phyloP scores from a whole-genome alignment of 1,140 invertebrate genomes.

The Rhopalosiphum maidis region DNA sequence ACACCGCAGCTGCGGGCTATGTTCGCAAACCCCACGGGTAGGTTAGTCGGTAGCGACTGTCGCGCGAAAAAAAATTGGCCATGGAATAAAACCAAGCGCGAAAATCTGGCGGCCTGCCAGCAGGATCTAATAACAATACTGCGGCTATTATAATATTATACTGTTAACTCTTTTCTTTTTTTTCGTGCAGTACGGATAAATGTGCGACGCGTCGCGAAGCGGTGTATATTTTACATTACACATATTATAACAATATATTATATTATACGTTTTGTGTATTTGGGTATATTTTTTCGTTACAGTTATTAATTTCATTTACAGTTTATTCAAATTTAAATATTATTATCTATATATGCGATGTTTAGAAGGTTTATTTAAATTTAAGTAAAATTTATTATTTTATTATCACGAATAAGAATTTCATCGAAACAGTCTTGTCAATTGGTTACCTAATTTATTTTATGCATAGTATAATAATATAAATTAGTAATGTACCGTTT shows the following conservation, averaged over 20 bases:
- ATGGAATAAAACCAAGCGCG: background rate
- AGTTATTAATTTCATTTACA: background rate
- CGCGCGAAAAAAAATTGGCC: background rate
- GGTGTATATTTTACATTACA: background rate
- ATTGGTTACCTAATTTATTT: background rate
- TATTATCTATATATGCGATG: too few relatives aligned
- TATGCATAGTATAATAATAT: background rate
- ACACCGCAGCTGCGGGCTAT: background rate
- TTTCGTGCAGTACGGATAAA: background rate
- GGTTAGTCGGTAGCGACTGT: background rate
- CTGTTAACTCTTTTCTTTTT: background rate
- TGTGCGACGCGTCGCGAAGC: background rate
- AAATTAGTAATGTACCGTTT: background rate
- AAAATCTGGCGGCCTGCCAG: constrained; percentile 17
- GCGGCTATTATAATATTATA: background rate
- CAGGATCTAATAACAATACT: background rate
- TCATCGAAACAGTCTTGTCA: too few relatives aligned
- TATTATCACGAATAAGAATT: too few relatives aligned
- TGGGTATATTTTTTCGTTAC: background rate
- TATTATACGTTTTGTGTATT: background rate
- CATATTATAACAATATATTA: background rate
- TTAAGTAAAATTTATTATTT: background rate
- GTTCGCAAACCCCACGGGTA: background rate
- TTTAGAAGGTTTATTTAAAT: background rate
- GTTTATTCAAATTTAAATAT: background rate